Base-by-base conservation (phyloP, 2,888 invertebrate genomes). In the Eupithecia inturbata region DNA sequence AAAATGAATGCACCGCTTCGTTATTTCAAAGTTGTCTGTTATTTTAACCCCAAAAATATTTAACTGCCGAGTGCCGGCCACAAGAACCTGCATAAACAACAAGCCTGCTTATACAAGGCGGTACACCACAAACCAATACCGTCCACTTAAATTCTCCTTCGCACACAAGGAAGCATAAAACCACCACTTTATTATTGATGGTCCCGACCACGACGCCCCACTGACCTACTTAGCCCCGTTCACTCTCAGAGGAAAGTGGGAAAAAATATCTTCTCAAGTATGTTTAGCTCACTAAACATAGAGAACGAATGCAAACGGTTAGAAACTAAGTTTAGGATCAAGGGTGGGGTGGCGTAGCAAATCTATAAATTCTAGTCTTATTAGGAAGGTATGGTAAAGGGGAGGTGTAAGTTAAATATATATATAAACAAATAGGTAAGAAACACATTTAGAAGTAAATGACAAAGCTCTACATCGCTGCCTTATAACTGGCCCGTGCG, bases 151-250 rank as follows among this genome's bases (percentile, higher is more conserved):
- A 31, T 57, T 57, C 57, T 73, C 70, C 64, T 77, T 36, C 26
- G 67, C 70, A 71, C 75, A 74, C 75, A 74, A 78, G 74, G 71
- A 68, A 73, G 70, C 70, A 67, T 74, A 70, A 74, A 77, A 72
- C 73, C 69, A 64, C 70, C 53, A 71, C 74, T 85, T 78, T 81
- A 82, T 82, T 88, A 90, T 90, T 87, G 85, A 90, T 86, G 88
- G 82, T 73, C 78, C 80, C 77, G 79, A 77, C 78, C 77, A 67
- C 74, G 73, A 71, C 77, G 83, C 73, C 81, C 83, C 78, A 76
- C 70, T 87, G 89, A 88, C 91, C 91, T 77, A 89, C 78, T 88
- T 74, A 64, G 73, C 71, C 79, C 74, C 72, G 63, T 70, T 70
- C 77, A 72, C 76, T 71, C 63, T 73, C 70, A 31, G 62, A 77